These are phyloP conservation scores for Nymphalis c-album DNA, from an alignment of 2,888 invertebrate genomes.

Conservation along the genomic window DNA sequence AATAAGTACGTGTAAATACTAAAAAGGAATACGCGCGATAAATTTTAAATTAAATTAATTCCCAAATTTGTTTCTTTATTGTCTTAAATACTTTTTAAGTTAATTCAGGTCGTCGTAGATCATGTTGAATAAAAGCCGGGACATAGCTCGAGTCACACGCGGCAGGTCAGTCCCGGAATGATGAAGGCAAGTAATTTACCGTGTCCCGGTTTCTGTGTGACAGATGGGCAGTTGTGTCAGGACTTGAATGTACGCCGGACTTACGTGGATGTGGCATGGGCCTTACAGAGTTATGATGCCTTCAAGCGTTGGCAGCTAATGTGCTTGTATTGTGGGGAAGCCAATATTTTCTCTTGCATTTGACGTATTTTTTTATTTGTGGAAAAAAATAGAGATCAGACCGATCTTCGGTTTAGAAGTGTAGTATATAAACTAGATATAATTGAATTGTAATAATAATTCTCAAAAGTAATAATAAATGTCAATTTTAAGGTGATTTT, in stretches of 20 bases:
- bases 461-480: too few species aligned
- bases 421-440: neutral
- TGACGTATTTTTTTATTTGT: neutral
- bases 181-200: conserved; percentile 76
- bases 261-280: conserved; percentile 41
- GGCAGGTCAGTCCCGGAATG: conserved; percentile 64
- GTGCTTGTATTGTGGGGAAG: neutral
- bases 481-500: too few species aligned
- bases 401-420: too few species aligned
- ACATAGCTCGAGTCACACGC: conserved; percentile 40
- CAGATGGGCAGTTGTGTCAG: conserved; percentile 68
- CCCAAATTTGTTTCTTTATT: too few species aligned
- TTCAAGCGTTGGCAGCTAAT: conserved; percentile 20
- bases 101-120: conserved; percentile 35
- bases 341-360: neutral
- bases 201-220: conserved; percentile 65
- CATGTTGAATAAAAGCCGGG: conserved; percentile 51
- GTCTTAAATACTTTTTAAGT: neutral
- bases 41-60: too few species aligned
- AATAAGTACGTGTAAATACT: too few species aligned
- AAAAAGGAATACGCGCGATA: too few species aligned
- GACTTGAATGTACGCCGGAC: conserved; percentile 36
- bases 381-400: neutral
- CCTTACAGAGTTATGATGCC: conserved; percentile 34
- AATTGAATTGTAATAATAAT: neutral